A percentile compares a stretch with the other conserved stretches of the same genome.
phyloP scores from a whole-genome alignment of 2,888 invertebrate genomes.

The Drosophila cognata region DNA sequence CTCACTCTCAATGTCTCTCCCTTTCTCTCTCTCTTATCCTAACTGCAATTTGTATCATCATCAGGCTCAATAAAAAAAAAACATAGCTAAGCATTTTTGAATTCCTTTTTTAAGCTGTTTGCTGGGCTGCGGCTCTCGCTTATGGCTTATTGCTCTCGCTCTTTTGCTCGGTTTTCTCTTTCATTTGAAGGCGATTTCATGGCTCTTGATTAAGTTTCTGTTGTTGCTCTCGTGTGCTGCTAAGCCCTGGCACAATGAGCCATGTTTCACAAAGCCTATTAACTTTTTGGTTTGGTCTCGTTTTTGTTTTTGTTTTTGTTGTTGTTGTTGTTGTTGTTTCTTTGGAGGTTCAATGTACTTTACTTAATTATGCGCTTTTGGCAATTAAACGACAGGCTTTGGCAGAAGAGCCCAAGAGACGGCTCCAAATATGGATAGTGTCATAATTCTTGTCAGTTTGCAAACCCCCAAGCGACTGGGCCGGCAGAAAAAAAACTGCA shows the following conservation, averaged over 20 bases:
- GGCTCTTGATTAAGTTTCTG: conserved; percentile 65
- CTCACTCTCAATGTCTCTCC: not conserved
- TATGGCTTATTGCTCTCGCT: conserved; percentile 4
- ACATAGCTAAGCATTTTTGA: conserved; percentile 70
- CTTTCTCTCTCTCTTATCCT: conserved; percentile 5
- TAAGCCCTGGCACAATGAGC: conserved; percentile 45
- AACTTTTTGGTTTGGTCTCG: conserved; percentile 37
- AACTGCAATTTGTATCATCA: conserved; percentile 75
- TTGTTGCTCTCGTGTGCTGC: conserved; percentile 16
- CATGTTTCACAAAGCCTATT: conserved; percentile 64
- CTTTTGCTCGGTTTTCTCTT: conserved; percentile 51
- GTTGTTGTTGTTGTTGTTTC: conserved; percentile 2
- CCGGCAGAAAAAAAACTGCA: conserved; percentile 61
- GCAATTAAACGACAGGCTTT: conserved; percentile 72
- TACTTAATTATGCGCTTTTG: conserved; percentile 74
- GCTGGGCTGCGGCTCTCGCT: conserved; percentile 8
- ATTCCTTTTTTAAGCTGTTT: conserved; percentile 33
- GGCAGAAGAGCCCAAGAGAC: conserved; percentile 30
- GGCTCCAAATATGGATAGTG: conserved; percentile 75
- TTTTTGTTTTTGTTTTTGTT: not conserved
- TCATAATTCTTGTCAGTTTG: conserved; percentile 78
- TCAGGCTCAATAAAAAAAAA: conserved; percentile 60
- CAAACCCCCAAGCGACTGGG: conserved; percentile 69
- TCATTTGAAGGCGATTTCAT: conserved; percentile 70
- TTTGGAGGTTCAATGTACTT: conserved; percentile 64